Evolutionary conservation across 35 echinoderm and acorn worm genomes (phyloP), one percentile per base, ranked within the genome.

Genomic region (Ophiothrix spiculata): DNA sequence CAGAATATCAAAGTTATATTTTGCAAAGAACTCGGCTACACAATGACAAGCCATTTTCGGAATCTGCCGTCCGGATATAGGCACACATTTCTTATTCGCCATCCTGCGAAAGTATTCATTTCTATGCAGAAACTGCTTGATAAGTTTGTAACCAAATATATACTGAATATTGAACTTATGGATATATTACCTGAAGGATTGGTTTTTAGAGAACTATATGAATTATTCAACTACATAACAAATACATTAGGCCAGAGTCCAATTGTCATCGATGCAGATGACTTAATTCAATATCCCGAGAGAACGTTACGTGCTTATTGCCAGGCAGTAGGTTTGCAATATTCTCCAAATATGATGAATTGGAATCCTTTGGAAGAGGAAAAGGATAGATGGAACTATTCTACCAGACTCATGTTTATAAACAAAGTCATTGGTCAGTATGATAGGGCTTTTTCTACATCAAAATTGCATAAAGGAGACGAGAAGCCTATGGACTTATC

Each of bases 341-440:
- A 77, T 49, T 80, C 80, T 17, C 64, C 81, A 21, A 39, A n/a
- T 29, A 95, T 95, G 93, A 84, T 85, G 32, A 49, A 63, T 29
- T 95, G 93, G 93, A 64, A 89, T 16, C 84, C 80, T 25, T 56
- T 81, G 8, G 88, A 95, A 64, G 80, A 95, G 19, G 93, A 95
- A 64, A 79, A 84, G 16, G 86, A 87, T 29, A 75, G 79, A 4
- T 95, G 93, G 93, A 82, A 77, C 77, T 90, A 86, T 39, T 95
- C 93, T 21, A 95, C 87, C 37, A 39, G 93, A 42, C 79, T 95
- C 63, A 90, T 95, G 84, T 91, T 95, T 39, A 82, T 95, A 11
- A 95, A 95, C 37, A 87, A 86, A 36, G 80, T 95, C 35, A 90
- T 95, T 35, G 93, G 93, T 19, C 93, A 95, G 38, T 95, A 95